These are phyloP conservation scores for Peromyscus aztecus DNA, from an alignment of 2,797 vertebrate genomes.

Conservation along the genomic window DNA sequence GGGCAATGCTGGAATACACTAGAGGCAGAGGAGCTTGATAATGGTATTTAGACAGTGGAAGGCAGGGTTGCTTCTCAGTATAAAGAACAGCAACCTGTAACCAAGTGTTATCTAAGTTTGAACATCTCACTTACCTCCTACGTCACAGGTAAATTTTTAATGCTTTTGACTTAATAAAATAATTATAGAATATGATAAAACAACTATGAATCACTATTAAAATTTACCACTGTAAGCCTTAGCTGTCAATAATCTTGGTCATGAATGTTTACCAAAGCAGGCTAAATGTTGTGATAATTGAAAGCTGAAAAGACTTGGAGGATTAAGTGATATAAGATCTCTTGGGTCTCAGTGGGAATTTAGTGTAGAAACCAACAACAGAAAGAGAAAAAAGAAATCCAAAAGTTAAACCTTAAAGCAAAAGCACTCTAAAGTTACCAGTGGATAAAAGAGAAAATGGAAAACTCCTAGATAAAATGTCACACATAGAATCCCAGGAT, in stretches of 20 bases:
- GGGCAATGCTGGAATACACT: neutral
- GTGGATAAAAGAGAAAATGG: neutral
- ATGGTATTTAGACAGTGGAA: neutral
- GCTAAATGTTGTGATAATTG: neutral
- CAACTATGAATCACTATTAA: neutral
- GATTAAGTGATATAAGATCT: neutral
- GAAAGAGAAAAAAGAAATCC: neutral
- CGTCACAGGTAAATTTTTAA: neutral
- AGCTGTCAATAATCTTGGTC: neutral
- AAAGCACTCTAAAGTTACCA: conserved; percentile 12
- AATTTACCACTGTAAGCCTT: neutral
- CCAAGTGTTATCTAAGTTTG: neutral
- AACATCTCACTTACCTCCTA: neutral
- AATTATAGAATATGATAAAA: conserved; percentile 34
- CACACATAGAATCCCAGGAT: neutral
- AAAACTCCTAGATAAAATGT: neutral
- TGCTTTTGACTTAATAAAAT: conserved; percentile 28
- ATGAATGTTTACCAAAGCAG: conserved; percentile 10
- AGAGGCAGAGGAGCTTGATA: neutral
- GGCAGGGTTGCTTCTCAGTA: neutral
- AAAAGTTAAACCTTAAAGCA: conserved; percentile 31
- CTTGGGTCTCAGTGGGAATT: neutral
- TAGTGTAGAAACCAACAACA: conserved; percentile 30
- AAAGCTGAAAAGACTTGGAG: neutral
- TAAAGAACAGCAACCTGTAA: neutral